Conservation (phyloP, 2,888 invertebrate species). For the Apoda limacodes region DNA sequence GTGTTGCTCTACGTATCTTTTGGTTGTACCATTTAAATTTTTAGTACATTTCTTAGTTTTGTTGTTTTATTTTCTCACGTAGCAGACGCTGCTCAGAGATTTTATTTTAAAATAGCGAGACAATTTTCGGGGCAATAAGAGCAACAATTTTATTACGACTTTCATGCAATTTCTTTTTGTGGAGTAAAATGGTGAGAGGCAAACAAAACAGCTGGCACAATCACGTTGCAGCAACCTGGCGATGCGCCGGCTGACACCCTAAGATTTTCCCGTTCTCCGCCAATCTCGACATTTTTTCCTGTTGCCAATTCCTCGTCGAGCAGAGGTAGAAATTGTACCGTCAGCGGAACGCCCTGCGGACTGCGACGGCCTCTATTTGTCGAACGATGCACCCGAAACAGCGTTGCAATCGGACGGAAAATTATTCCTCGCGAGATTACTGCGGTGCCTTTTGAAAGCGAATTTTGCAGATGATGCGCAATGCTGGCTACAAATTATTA, state of each 20-base stretch:
- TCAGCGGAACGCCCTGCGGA: constrained; percentile 57
- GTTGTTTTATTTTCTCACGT: too few species aligned
- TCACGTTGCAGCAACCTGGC: constrained; percentile 61
- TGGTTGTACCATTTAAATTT: too few species aligned
- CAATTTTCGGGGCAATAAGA: constrained; percentile 30
- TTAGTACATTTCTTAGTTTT: too few species aligned
- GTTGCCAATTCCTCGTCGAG: constrained; percentile 33
- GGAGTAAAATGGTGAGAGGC: constrained; percentile 61
- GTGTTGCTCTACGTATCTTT: too few species aligned
- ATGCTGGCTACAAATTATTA: too few species aligned
- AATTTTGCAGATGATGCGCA: too few species aligned
- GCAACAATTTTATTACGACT: constrained; percentile 39
- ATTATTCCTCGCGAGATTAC: constrained; percentile 58
- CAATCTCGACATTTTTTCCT: constrained; percentile 62
- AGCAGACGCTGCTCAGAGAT: too few species aligned
- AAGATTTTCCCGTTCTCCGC: constrained; percentile 46
- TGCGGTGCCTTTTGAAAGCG: constrained; percentile 55
- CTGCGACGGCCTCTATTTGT: constrained; percentile 56
- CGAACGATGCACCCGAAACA: constrained; percentile 67
- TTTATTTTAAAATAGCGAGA: too few species aligned
- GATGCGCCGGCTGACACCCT: constrained; percentile 55
- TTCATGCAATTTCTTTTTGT: constrained; percentile 50
- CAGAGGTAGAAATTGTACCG: constrained; percentile 50
- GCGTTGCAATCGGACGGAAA: constrained; percentile 61
- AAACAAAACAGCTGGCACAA: constrained; percentile 62